Conservation (phyloP, 2,113 vertebrate genomes). For the Enhydra lutris region DNA sequence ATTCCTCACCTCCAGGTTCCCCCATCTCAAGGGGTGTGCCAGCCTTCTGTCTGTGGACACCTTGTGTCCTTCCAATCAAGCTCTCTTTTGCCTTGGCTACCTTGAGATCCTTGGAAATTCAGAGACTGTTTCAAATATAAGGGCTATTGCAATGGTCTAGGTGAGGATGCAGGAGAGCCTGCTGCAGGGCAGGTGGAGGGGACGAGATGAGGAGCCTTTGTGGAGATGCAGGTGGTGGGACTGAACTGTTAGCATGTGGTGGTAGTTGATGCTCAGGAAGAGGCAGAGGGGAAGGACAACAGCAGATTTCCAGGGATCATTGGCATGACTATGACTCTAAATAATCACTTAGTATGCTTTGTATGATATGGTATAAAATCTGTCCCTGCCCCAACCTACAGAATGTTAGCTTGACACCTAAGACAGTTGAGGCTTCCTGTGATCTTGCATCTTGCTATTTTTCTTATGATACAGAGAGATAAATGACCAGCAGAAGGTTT, state of each 20-base stretch:
- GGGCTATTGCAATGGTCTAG: neutral
- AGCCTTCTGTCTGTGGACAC: neutral
- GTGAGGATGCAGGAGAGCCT: neutral
- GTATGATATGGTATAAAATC: neutral
- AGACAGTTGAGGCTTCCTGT: neutral
- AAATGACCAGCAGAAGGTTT: neutral
- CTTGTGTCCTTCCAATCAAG: neutral
- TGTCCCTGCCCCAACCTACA: accelerated
- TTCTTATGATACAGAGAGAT: neutral
- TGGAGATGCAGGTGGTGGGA: accelerated
- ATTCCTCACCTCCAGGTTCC: neutral
- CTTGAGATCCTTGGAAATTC: neutral
- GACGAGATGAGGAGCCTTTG: neutral
- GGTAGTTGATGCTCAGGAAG: neutral
- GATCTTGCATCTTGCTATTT: neutral
- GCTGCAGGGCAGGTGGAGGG: neutral
- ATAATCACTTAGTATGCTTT: neutral
- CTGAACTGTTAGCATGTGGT: neutral
- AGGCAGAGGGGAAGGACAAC: neutral
- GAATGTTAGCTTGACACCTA: neutral
- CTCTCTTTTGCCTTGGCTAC: neutral
- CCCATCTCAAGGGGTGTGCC: neutral
- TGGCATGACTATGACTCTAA: neutral
- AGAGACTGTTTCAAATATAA: neutral
- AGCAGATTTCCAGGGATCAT: neutral